These are phyloP conservation scores for Dichetophora obliterata DNA, from an alignment of 2,888 invertebrate species.

Conservation along the genomic window DNA sequence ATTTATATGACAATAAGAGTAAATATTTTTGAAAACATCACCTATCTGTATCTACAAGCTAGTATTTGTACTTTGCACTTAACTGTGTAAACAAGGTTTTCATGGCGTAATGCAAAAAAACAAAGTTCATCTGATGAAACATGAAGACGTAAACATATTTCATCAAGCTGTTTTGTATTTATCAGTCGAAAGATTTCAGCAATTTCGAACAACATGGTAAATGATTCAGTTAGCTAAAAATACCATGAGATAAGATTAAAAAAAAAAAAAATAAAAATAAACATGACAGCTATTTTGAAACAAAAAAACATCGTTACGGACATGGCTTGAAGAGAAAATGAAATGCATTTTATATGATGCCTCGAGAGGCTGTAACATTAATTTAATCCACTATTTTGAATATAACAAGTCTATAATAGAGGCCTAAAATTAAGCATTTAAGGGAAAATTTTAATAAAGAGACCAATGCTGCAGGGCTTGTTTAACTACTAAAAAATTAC, in stretches of 20 bases:
- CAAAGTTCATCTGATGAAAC: no score
- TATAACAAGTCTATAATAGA: neutral
- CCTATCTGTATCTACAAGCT: no score
- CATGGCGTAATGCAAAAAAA: no score
- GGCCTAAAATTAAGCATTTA: neutral
- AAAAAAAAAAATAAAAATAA: neutral
- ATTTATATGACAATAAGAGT: no score
- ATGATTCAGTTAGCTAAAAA: neutral
- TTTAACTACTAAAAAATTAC: neutral
- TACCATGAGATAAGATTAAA: neutral
- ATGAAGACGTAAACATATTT: no score
- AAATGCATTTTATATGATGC: no score
- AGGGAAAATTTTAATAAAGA: neutral
- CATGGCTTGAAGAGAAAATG: neutral
- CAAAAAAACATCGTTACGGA: no score
- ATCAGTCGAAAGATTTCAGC: neutral
- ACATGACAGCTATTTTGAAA: neutral
- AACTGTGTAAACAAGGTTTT: no score
- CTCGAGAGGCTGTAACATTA: no score
- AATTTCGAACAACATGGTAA: neutral
- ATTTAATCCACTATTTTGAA: neutral
- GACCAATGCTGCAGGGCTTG: neutral
- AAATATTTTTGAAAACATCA: no score
- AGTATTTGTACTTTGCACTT: no score
- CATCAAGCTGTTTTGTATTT: neutral